Evolutionary conservation across 2,888 invertebrate species (phyloP), one percentile per base, ranked within the genome.

Genomic region (Andrena camellia): DNA sequence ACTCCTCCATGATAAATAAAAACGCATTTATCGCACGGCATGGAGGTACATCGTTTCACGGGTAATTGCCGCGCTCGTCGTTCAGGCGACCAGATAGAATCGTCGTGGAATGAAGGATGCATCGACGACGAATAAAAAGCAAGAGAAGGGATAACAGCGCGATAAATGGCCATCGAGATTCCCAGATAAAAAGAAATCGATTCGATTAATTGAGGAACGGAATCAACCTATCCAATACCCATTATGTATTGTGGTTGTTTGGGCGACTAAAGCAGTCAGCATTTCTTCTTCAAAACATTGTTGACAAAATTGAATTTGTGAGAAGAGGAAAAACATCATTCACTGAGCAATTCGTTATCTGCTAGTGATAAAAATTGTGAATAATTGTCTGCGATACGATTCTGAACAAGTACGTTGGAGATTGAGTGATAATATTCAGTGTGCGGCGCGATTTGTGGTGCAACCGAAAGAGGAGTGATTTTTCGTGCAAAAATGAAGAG

Each of bases 81-180:
- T 17, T 50, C n/a, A 8, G 20, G 1, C 50, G 7, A 23, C 17
- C 26, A 26, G 29, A 50, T 26, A 26, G 29, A 50, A 52, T 29
- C 26, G 13, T 6, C 29, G 52, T 29, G 7, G 17, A 67, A 67
- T 31, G 50, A 31, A 67, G 52, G 29, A 48, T 50, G 48, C 48
- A 48, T 35, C 20, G 20, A n/a, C n/a, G 33, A 35, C 33, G 33
- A 20, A 62, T 20, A 13, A 33, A 33, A 62, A 20, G n/a, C 33
- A 8, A 17, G 60, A 60, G 2, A n/a, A n/a, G n/a, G 31, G n/a
- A 60, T 2, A 59, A 29, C 59, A 59, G 59, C 29, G 13, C 59
- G 59, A 29, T 59, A 59, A 60, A 60, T 31, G 60, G n/a, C 7
- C 26, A n/a, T 60, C 60, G n/a, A 60, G 60, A 60, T 33, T 60